Conservation (phyloP, 2,113 vertebrate genomes). For the Gnathonemus longibarbis region DNA sequence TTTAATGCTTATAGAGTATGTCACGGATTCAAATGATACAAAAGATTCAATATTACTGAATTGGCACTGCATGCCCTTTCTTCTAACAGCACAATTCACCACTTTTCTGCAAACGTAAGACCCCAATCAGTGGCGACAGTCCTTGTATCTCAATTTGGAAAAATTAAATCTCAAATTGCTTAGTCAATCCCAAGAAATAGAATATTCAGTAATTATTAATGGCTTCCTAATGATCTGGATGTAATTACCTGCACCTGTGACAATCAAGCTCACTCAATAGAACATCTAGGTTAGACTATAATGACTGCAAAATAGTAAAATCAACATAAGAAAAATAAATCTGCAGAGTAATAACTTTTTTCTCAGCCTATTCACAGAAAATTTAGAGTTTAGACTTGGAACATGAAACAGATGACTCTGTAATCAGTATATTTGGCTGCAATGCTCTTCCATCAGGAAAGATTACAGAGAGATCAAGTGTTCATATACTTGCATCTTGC, state of each 20-base stretch:
- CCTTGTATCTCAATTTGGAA: neutral
- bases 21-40: neutral
- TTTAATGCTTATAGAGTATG: neutral
- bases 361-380: neutral
- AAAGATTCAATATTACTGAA: neutral
- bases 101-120: neutral
- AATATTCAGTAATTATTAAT: neutral
- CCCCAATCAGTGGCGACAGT: neutral
- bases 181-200: neutral
- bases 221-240: constrained; percentile 1
- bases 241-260: constrained; percentile 6
- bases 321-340: neutral
- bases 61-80: neutral
- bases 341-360: neutral
- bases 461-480: neutral
- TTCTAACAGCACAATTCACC: neutral
- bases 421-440: neutral
- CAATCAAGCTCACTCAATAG: neutral
- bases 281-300: neutral
- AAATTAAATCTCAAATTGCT: neutral
- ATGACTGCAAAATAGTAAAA: neutral
- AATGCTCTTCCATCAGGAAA: neutral
- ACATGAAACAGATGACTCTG: neutral
- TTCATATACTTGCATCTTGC: neutral
- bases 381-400: neutral